Conservation (phyloP, 2,113 vertebrate genomes). For the Columba janthina region DNA sequence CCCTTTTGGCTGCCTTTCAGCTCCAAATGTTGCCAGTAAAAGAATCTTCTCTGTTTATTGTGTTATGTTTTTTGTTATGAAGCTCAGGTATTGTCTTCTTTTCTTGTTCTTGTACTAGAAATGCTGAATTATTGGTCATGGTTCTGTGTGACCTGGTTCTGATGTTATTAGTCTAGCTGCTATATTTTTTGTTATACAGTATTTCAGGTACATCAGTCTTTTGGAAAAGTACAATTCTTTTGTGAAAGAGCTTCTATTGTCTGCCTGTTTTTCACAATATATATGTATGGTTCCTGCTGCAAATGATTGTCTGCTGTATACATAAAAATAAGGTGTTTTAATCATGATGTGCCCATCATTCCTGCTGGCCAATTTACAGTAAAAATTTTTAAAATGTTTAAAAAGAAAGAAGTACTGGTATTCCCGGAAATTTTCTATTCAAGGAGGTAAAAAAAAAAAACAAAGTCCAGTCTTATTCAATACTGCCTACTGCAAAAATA, state of each 20-base stretch:
- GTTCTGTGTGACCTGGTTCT: constrained; percentile 49
- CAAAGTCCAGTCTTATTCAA: background rate
- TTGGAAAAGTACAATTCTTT: constrained; percentile 53
- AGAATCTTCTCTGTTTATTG: constrained; percentile 53
- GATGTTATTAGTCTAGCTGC: constrained; percentile 37
- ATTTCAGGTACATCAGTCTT: constrained; percentile 32
- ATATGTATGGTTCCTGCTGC: constrained; percentile 18
- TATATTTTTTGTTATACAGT: constrained; percentile 32
- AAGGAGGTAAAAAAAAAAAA: background rate
- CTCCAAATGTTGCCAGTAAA: constrained; percentile 6
- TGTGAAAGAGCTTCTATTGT: constrained; percentile 48
- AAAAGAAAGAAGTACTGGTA: background rate
- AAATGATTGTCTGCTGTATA: constrained; percentile 49
- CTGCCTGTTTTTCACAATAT: constrained; percentile 61
- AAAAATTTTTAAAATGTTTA: background rate
- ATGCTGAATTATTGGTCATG: constrained; percentile 44
- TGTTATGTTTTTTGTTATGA: constrained; percentile 42
- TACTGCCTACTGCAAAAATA: background rate
- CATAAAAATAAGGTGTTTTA: constrained; percentile 59
- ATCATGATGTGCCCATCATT: constrained; percentile 49
- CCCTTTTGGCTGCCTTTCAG: constrained; percentile 2
- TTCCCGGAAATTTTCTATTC: constrained; percentile 29
- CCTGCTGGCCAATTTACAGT: constrained; percentile 14
- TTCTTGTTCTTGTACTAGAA: background rate
- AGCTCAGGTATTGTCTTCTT: constrained; percentile 46